Evolutionary conservation across 2,888 invertebrate genomes (phyloP).

Genomic region (Mythimna albipuncta): DNA sequence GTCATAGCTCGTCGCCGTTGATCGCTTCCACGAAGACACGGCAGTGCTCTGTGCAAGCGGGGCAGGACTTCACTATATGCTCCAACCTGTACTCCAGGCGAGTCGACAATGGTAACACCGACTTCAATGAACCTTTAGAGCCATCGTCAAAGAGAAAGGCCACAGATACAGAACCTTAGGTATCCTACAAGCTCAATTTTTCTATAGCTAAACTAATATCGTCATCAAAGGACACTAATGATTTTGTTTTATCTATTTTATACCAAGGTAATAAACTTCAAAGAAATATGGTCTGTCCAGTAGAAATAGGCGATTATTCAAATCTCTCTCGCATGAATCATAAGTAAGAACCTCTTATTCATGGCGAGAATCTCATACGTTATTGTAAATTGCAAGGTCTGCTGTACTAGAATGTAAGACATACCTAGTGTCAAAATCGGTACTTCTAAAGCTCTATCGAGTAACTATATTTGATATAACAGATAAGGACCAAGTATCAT

Average conservation of each 20-base stretch:
- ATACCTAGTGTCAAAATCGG: background rate
- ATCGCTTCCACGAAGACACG: too few relatives aligned
- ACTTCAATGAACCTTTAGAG: background rate
- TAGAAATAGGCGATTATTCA: constrained; percentile 38
- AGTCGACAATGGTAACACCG: too few relatives aligned
- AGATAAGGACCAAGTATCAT: background rate
- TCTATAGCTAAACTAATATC: background rate
- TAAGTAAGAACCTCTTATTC: constrained; percentile 37
- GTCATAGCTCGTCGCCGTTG: too few relatives aligned
- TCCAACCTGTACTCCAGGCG: too few relatives aligned
- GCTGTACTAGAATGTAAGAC: background rate
- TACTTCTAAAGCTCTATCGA: background rate
- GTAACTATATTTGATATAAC: background rate
- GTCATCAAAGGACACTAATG: background rate
- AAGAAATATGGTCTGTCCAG: constrained; percentile 5
- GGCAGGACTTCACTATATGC: too few relatives aligned
- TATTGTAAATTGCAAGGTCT: constrained; percentile 22
- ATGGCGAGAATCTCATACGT: constrained; percentile 32
- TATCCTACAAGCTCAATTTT: too few relatives aligned
- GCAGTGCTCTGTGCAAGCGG: too few relatives aligned
- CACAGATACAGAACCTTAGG: background rate
- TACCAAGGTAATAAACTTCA: constrained; percentile 23
- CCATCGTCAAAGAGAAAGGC: background rate
- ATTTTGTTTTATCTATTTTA: background rate
- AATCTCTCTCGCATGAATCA: constrained; percentile 36